Percentiles rank a stretch among this genome's conserved stretches.
Evolutionary conservation across 2,797 vertebrate genomes (phyloP).

Genomic region (Thamnophis elegans): DNA sequence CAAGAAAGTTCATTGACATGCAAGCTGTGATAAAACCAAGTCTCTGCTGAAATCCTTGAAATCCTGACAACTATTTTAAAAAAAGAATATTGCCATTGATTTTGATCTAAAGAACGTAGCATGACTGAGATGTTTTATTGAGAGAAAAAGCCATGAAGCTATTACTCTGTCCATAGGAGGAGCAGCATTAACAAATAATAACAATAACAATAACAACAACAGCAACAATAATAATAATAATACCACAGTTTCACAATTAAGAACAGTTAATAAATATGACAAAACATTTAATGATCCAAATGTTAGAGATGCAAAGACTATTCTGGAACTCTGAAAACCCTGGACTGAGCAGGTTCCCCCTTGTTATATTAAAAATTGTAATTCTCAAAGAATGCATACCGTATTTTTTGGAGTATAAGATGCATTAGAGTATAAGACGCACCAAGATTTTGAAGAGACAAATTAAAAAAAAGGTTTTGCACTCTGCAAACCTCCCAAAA

Average conservation of each 20-base stretch:
- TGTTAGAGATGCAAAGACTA: neutral
- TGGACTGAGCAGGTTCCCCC: neutral
- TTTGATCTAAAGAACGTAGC: neutral
- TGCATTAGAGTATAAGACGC: too few species aligned
- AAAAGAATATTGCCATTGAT: neutral
- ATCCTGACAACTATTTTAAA: neutral
- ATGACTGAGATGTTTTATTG: neutral
- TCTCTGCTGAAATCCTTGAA: neutral
- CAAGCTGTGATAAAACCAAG: neutral
- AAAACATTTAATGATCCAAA: neutral
- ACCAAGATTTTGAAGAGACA: too few species aligned
- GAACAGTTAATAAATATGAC: constrained; percentile 19
- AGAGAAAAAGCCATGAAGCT: neutral
- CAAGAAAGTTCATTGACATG: neutral
- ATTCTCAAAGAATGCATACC: neutral
- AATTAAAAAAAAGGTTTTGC: too few species aligned
- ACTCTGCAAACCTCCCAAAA: too few species aligned
- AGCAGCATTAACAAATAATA: neutral
- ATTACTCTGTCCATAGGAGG: neutral
- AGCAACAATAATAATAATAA: neutral
- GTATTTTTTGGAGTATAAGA: too few species aligned
- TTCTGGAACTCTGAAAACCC: neutral
- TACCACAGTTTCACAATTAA: constrained; percentile 14
- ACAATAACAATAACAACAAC: neutral
- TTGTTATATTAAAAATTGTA: neutral